A percentile compares a stretch with the other conserved stretches of the same genome.
These are phyloP conservation scores for Rhorus exstirpatorius DNA, from an alignment of 2,888 invertebrate genomes.

Conservation along the genomic window DNA sequence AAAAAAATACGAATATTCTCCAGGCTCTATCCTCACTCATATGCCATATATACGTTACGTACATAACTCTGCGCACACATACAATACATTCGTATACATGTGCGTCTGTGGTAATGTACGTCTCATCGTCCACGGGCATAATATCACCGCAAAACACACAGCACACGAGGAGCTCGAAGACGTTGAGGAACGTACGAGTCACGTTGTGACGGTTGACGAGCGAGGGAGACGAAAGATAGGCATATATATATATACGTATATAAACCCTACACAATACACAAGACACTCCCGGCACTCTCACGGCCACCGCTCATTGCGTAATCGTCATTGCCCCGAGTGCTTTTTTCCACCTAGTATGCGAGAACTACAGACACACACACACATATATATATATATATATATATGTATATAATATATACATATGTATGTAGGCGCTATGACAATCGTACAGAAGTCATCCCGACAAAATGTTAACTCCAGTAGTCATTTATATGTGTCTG, in stretches of 20 bases:
- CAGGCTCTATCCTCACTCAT: slow-evolving; percentile 17
- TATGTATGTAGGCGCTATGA: neutral
- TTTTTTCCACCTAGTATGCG: slow-evolving; percentile 31
- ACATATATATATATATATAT: neutral
- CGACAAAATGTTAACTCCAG: neutral
- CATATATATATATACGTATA: neutral
- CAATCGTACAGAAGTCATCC: slow-evolving; percentile 5
- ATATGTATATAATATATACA: neutral
- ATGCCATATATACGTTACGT: neutral
- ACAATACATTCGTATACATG: slow-evolving; percentile 11
- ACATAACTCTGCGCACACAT: neutral
- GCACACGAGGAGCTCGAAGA: slow-evolving; percentile 46
- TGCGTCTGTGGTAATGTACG: slow-evolving; percentile 15
- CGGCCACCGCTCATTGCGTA: slow-evolving; percentile 86
- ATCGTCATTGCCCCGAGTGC: slow-evolving; percentile 78
- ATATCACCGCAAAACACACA: slow-evolving; percentile 14
- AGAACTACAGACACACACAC: neutral
- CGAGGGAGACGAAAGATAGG: slow-evolving; percentile 43
- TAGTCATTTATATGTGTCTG: neutral
- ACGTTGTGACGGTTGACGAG: slow-evolving; percentile 47
- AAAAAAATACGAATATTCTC: slow-evolving; percentile 39
- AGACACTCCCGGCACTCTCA: slow-evolving; percentile 78
- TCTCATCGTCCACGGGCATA: slow-evolving; percentile 38
- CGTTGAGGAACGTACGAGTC: slow-evolving; percentile 60
- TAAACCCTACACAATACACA: slow-evolving; percentile 45